Evolutionary conservation across 2,797 vertebrate species (phyloP).

Genomic region (Leucoraja ocellata): DNA sequence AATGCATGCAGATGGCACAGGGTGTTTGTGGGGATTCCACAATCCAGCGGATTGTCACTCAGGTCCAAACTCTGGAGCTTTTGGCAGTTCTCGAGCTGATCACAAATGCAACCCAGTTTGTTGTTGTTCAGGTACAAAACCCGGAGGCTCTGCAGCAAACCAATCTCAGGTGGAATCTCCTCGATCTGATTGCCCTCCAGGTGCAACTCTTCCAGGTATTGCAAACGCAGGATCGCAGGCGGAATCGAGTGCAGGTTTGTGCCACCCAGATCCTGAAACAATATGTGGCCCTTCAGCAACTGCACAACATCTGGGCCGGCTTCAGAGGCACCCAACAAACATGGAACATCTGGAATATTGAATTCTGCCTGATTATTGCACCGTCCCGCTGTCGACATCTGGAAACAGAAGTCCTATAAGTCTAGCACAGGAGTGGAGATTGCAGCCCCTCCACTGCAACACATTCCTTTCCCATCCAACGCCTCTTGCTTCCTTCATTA

Average conservation of each 20-base stretch:
- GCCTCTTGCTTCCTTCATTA: too few species aligned
- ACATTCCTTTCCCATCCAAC: too few species aligned
- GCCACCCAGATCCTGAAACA: conserved; percentile 52
- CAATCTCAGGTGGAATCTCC: conserved; percentile 49
- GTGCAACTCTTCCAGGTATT: conserved; percentile 57
- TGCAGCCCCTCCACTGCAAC: too few species aligned
- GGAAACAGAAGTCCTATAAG: too few species aligned
- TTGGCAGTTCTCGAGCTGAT: conserved; percentile 48
- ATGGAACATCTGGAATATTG: too few species aligned
- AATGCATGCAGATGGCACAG: conserved; percentile 42
- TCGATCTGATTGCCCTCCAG: conserved; percentile 53
- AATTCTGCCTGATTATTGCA: too few species aligned
- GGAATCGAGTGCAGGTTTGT: conserved; percentile 46
- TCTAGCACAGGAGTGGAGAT: too few species aligned
- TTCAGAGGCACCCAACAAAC: not conserved
- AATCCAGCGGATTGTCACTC: conserved; percentile 48
- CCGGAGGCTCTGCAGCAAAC: conserved; percentile 44
- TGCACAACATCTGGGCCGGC: not conserved
- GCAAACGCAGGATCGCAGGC: conserved; percentile 44
- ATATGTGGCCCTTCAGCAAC: conserved; percentile 40
- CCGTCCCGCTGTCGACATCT: too few species aligned
- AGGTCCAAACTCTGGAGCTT: conserved; percentile 53
- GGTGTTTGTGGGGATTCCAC: not conserved
- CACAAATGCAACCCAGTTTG: conserved; percentile 43
- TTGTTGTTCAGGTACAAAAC: conserved; percentile 57